Conservation (phyloP, 2,888 invertebrate genomes). For the Nasonovia ribisnigri region DNA sequence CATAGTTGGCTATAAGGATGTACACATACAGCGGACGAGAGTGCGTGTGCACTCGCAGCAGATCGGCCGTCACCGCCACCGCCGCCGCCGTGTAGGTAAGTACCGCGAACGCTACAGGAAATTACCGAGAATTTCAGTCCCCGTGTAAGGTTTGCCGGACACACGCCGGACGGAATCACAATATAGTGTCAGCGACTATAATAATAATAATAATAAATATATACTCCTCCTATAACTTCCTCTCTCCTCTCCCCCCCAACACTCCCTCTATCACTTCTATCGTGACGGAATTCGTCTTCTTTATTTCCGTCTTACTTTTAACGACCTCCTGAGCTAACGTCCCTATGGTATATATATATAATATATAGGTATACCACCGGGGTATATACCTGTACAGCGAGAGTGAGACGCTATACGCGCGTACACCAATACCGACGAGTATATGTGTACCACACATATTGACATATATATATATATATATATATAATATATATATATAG, state of each 20-base stretch:
- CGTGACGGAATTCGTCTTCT: background rate
- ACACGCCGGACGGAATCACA: slow-evolving; percentile 32
- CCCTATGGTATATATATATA: too few relatives aligned
- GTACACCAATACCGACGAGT: background rate
- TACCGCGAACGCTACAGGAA: slow-evolving; percentile 10
- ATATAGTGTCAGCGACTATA: background rate
- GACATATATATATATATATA: background rate
- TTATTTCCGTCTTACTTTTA: slow-evolving; percentile 10
- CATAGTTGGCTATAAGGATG: background rate
- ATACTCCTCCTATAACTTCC: background rate
- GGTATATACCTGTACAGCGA: background rate
- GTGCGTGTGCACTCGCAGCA: background rate
- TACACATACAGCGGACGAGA: background rate
- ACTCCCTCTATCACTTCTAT: background rate
- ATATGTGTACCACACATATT: background rate
- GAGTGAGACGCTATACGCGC: background rate
- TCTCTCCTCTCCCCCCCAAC: too few relatives aligned
- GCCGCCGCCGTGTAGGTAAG: background rate
- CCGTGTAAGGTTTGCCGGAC: slow-evolving; percentile 47
- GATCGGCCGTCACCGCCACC: background rate
- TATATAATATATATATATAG: background rate
- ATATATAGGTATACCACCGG: background rate
- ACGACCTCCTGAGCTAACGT: background rate
- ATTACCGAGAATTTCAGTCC: slow-evolving; percentile 28
- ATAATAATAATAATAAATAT: background rate